A percentile compares a stretch with the other conserved stretches of the same genome.
phyloP scores from a whole-genome alignment of 2,113 vertebrate species.

The Calidris pugnax region DNA sequence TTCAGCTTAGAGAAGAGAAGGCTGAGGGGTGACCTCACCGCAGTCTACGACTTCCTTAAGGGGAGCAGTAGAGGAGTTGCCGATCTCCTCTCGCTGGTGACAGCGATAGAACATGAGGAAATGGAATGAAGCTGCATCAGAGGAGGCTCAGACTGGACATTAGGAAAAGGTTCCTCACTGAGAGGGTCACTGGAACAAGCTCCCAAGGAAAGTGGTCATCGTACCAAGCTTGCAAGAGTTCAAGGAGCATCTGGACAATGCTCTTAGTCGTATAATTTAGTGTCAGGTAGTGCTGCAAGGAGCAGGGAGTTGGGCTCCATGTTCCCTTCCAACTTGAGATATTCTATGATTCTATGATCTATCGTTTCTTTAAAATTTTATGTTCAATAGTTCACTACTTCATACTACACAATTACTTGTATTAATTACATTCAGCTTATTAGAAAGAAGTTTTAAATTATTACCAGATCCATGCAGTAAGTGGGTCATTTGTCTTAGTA shows the following conservation, averaged over 20 bases:
- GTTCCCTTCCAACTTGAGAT: background rate
- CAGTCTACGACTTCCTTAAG: background rate
- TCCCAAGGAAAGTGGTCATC: background rate
- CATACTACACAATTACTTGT: background rate
- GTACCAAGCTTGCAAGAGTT: background rate
- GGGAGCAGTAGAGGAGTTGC: fast-evolving
- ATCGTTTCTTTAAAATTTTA: slow-evolving; percentile 5
- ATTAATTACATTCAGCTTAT: background rate
- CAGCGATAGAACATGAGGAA: fast-evolving
- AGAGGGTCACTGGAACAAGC: background rate
- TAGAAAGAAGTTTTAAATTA: slow-evolving; percentile 8
- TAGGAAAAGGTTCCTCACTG: background rate
- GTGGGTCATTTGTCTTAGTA: background rate
- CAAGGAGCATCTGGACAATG: background rate
- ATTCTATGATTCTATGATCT: background rate
- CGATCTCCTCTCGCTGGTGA: background rate
- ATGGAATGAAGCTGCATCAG: background rate
- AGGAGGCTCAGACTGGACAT: background rate
- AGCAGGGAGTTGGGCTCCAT: fast-evolving
- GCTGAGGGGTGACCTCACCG: background rate
- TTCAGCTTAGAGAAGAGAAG: background rate
- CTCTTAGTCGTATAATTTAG: background rate
- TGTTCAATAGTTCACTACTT: background rate
- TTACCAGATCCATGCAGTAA: background rate
- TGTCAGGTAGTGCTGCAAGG: background rate